phyloP scores from a whole-genome alignment of 2,113 vertebrate genomes.

The Cyprinus carpio region DNA sequence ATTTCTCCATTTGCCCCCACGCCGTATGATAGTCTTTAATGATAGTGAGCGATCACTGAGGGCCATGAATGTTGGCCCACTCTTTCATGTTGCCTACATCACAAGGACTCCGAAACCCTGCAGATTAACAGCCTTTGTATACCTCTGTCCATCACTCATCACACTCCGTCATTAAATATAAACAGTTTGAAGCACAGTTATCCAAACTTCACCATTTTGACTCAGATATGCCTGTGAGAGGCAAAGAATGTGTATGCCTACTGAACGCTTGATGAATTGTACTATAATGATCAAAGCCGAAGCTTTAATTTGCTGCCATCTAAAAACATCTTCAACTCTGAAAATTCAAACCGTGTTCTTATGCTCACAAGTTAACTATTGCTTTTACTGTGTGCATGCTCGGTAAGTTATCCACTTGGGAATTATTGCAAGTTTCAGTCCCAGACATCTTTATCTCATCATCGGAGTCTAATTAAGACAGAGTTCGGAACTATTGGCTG shows the following conservation, averaged over 20 bases:
- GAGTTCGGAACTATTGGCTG: constrained; percentile 46
- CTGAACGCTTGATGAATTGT: constrained; percentile 56
- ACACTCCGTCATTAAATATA: constrained; percentile 72
- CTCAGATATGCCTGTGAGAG: constrained; percentile 61
- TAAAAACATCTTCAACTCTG: constrained; percentile 39
- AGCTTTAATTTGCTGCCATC: constrained; percentile 43
- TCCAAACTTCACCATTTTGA: constrained; percentile 67
- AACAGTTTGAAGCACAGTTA: constrained; percentile 68
- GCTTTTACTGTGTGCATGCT: neutral
- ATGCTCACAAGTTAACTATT: neutral
- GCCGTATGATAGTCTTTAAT: constrained; percentile 73
- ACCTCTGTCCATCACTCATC: constrained; percentile 74
- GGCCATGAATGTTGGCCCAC: constrained; percentile 66
- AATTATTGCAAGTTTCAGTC: neutral
- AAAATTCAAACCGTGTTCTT: neutral
- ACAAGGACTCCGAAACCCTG: constrained; percentile 64
- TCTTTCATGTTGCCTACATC: constrained; percentile 76
- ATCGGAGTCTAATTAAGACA: constrained; percentile 59
- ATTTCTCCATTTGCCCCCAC: constrained; percentile 57
- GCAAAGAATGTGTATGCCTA: constrained; percentile 57
- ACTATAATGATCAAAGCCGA: constrained; percentile 64
- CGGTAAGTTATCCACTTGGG: neutral
- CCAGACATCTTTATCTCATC: constrained; percentile 43
- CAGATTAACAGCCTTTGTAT: constrained; percentile 72
- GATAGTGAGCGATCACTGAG: constrained; percentile 75